These are phyloP conservation scores for Terebella lapidaria DNA, from an alignment of 2,888 invertebrate genomes.

Conservation along the genomic window DNA sequence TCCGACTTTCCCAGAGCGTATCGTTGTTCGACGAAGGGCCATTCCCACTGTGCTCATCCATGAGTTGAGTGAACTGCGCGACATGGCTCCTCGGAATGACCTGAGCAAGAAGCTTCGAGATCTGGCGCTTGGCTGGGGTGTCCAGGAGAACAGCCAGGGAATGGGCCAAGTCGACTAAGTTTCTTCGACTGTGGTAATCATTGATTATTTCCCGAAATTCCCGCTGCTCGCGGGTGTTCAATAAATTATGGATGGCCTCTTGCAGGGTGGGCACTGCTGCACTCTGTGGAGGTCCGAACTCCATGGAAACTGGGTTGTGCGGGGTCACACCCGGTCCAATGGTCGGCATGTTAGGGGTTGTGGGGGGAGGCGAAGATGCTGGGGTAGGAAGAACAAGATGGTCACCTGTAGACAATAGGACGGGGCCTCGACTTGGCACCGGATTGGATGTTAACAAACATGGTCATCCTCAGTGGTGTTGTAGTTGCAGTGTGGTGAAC, in stretches of 20 bases:
- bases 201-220: conserved; percentile 38
- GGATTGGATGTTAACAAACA: no score
- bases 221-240: conserved; percentile 33
- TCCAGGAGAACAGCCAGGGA: conserved; percentile 35
- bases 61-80: conserved; percentile 27
- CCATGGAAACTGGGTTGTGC: no score
- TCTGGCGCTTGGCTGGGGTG: conserved; percentile 38
- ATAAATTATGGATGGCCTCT: conserved; percentile 34
- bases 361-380: no score
- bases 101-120: conserved; percentile 31
- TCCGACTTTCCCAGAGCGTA: not conserved
- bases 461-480: no score
- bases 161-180: conserved; percentile 36
- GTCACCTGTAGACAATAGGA: no score
- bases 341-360: no score
- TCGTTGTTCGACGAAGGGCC: not conserved
- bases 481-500: no score
- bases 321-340: no score
- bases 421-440: no score
- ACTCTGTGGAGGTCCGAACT: no score
- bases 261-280: conserved; percentile 29
- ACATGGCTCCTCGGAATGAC: conserved; percentile 35
- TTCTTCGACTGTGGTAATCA: conserved; percentile 33
- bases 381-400: no score
- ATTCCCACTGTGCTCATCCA: not conserved